Evolutionary conservation across 2,797 vertebrate species (phyloP).

Genomic region (Arvicola amphibius): DNA sequence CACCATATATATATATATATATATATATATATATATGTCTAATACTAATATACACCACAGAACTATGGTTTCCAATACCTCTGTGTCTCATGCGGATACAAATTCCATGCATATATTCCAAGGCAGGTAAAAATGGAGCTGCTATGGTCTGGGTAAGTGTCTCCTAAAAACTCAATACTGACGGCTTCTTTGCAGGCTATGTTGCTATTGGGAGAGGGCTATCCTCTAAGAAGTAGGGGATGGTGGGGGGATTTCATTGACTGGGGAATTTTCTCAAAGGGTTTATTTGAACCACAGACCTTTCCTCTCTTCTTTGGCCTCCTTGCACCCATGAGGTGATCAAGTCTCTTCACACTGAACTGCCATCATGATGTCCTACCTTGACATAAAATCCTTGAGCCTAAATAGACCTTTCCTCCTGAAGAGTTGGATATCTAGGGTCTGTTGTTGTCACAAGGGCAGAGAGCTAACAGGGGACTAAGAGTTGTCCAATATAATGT

Average conservation of each 20-base stretch:
- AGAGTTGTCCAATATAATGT: not conserved
- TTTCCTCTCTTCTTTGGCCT: not conserved
- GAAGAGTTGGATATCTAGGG: not conserved
- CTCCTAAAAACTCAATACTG: not conserved
- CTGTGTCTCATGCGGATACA: not conserved
- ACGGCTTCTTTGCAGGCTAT: not conserved
- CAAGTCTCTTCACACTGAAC: not conserved
- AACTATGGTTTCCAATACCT: not conserved
- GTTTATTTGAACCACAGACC: not conserved
- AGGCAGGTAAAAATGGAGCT: not conserved
- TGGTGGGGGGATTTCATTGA: not conserved
- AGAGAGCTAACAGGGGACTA: not conserved
- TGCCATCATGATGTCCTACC: not conserved
- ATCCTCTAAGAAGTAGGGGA: not conserved
- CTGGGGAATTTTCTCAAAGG: not conserved
- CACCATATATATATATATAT: not conserved
- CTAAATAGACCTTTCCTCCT: not conserved
- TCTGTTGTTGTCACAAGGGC: not conserved
- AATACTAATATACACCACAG: not conserved
- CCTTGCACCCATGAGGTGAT: not conserved
- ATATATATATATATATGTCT: not conserved
- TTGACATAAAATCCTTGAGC: not conserved
- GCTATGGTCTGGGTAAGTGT: not conserved
- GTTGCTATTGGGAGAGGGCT: not conserved
- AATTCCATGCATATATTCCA: not conserved